Conservation (phyloP, 2,888 invertebrate genomes). For the Erebia palarica region DNA sequence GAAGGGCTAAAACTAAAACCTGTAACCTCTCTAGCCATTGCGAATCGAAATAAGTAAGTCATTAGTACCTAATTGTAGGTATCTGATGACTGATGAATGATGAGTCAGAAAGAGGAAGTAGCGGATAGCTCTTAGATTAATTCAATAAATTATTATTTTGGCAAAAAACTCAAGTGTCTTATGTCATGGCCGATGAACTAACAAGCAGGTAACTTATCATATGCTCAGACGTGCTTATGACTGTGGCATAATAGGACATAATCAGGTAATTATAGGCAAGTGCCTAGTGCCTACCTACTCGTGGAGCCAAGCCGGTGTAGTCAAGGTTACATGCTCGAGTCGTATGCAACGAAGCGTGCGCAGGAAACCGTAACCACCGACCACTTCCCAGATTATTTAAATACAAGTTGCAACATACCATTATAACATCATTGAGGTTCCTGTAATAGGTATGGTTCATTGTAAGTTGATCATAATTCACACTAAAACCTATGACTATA, state of each 20-base stretch:
- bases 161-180: not conserved
- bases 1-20: no score
- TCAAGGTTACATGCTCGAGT: constrained; percentile 31
- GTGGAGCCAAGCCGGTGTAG: not conserved
- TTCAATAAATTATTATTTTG: no score
- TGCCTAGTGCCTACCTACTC: no score
- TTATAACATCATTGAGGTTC: not conserved
- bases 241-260: not conserved
- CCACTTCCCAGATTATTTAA: constrained; percentile 38
- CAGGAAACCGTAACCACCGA: constrained; percentile 50
- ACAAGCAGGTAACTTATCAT: not conserved
- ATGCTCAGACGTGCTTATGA: not conserved
- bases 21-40: no score
- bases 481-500: no score
- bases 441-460: not conserved
- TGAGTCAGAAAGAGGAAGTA: no score
- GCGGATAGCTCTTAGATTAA: no score
- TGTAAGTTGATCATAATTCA: not conserved
- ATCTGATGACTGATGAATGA: no score
- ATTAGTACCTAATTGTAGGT: no score
- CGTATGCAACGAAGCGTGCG: constrained; percentile 56
- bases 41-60: no score
- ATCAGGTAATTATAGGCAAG: not conserved
- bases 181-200: not conserved
- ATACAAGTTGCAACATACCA: not conserved